Conservation (phyloP, 2,888 invertebrate species). For the Phorcus lineatus region DNA sequence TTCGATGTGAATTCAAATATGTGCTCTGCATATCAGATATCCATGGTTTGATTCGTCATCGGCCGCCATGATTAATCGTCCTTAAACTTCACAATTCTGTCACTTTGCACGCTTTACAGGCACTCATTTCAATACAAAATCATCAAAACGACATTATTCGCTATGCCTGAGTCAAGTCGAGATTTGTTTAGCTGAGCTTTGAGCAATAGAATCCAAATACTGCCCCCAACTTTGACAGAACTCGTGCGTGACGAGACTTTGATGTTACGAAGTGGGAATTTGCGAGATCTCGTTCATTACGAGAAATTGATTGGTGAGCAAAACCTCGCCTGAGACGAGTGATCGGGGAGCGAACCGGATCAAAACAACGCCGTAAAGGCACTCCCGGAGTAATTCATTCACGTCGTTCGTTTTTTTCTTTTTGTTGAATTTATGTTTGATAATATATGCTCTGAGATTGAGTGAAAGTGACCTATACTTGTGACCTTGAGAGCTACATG, state of each 20-base stretch:
- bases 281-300: slow-evolving; percentile 20
- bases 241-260: slow-evolving; percentile 19
- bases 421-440: no score
- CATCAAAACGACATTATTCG: slow-evolving; percentile 15
- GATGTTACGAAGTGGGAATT: slow-evolving; percentile 7
- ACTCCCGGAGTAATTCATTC: background rate
- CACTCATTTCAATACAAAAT: slow-evolving; percentile 19
- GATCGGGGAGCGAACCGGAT: background rate
- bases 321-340: background rate
- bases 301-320: slow-evolving; percentile 16
- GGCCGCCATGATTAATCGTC: no score
- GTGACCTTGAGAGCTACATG: no score
- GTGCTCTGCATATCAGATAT: background rate
- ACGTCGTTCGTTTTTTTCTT: background rate
- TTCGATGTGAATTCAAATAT: background rate
- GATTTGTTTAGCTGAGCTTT: slow-evolving; percentile 12
- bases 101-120: background rate
- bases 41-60: no score
- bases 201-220: slow-evolving; percentile 10
- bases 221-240: slow-evolving; percentile 13
- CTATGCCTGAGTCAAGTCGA: background rate
- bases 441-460: no score
- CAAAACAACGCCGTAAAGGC: background rate
- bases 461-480: no score
- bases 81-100: no score